phyloP scores from a whole-genome alignment of 2,113 vertebrate genomes.

The Artemisiospiza belli region DNA sequence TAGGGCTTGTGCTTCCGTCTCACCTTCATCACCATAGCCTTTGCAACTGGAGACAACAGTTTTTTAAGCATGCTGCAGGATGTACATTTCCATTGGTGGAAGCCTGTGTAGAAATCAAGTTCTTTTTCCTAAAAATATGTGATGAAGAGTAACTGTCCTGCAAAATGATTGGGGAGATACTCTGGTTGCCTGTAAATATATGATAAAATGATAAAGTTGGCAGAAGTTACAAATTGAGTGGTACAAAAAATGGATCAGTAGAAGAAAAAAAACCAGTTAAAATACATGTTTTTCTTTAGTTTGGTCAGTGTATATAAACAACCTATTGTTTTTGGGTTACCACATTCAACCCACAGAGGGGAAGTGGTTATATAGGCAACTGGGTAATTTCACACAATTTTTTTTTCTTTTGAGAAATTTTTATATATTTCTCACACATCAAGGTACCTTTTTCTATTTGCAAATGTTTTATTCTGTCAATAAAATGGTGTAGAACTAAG shows the following conservation, averaged over 20 bases:
- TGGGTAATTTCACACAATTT: not conserved
- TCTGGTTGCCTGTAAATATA: not conserved
- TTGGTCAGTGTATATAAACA: not conserved
- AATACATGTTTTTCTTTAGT: not conserved
- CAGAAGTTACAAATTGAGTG: not conserved
- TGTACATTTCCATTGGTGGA: not conserved
- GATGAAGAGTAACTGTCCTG: not conserved
- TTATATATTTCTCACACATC: not conserved
- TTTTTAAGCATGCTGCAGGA: not conserved
- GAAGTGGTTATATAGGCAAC: not conserved
- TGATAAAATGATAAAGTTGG: not conserved
- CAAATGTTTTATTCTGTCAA: not conserved
- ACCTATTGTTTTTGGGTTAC: not conserved
- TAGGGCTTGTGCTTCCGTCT: not conserved
- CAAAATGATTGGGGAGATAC: not conserved
- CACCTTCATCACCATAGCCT: not conserved
- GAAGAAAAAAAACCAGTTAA: not conserved
- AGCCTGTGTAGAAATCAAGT: not conserved
- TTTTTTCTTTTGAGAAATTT: not conserved
- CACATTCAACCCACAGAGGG: not conserved
- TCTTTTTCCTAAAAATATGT: not conserved
- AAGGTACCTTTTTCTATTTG: not conserved
- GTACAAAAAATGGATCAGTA: not conserved
- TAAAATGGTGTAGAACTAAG: not conserved
- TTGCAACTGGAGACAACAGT: not conserved